Conservation (phyloP, 2,113 vertebrate genomes). For the Aptenodytes patagonicus region DNA sequence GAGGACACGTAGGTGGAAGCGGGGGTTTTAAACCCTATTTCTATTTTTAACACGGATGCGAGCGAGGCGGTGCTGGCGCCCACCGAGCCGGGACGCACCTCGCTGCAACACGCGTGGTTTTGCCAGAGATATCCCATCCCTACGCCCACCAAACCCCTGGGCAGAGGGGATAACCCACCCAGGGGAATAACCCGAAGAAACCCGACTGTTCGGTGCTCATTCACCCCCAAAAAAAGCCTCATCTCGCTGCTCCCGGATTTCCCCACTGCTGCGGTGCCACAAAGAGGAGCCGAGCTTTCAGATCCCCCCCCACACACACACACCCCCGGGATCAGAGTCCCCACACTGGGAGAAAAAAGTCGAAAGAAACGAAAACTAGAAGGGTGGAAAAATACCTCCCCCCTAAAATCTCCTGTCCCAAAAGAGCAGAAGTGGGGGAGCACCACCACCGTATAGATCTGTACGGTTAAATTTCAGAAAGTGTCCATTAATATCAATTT, state of each 20-base stretch:
- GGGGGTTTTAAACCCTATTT: neutral
- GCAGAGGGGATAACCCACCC: neutral
- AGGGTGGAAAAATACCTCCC: neutral
- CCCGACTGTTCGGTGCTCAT: neutral
- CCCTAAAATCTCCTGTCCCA: neutral
- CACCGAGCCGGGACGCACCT: neutral
- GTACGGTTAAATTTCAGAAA: conserved; percentile 63
- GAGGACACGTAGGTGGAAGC: neutral
- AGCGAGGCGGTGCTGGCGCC: no score
- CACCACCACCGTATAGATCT: neutral
- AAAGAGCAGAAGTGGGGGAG: neutral
- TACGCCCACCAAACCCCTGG: rapidly evolving
- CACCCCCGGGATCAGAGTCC: neutral
- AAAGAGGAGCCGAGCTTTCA: neutral
- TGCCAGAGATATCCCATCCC: neutral
- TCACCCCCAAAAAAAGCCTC: neutral
- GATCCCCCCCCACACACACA: no score
- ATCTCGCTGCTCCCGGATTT: neutral
- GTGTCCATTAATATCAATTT: conserved; percentile 83
- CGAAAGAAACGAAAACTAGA: neutral
- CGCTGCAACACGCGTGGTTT: neutral
- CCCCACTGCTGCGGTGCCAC: neutral
- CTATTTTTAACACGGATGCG: neutral
- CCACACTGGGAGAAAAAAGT: neutral
- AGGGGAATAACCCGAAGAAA: neutral